Conservation (phyloP, 2,797 vertebrate species). For the Xiphophorus birchmanni region DNA sequence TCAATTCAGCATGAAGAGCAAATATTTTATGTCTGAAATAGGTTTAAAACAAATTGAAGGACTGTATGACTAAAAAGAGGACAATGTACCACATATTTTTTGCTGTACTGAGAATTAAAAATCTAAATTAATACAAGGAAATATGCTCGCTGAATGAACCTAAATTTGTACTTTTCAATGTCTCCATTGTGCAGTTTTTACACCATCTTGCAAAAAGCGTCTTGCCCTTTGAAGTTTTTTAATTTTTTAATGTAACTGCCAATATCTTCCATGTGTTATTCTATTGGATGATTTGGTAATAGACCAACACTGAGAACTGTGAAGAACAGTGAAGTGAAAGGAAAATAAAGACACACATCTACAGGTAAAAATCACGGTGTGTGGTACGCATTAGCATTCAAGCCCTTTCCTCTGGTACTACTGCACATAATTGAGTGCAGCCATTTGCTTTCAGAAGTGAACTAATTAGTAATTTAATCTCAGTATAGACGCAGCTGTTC, state of each 20-base stretch:
- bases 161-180: too few species aligned
- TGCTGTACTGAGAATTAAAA: too few species aligned
- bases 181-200: neutral
- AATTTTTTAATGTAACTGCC: neutral
- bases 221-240: too few species aligned
- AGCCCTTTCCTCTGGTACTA: neutral
- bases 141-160: too few species aligned
- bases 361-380: neutral
- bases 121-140: too few species aligned
- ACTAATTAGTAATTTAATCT: neutral
- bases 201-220: neutral
- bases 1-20: neutral
- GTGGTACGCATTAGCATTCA: neutral
- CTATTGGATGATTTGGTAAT: neutral
- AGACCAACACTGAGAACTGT: neutral
- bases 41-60: too few species aligned
- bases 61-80: too few species aligned
- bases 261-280: neutral
- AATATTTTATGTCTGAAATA: neutral
- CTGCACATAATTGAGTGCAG: neutral
- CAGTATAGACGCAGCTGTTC: neutral
- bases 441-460: neutral
- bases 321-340: neutral
- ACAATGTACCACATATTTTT: too few species aligned
- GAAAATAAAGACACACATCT: neutral